Conservation (phyloP, 2,113 vertebrate species). For the Amblyopsis rosae region DNA sequence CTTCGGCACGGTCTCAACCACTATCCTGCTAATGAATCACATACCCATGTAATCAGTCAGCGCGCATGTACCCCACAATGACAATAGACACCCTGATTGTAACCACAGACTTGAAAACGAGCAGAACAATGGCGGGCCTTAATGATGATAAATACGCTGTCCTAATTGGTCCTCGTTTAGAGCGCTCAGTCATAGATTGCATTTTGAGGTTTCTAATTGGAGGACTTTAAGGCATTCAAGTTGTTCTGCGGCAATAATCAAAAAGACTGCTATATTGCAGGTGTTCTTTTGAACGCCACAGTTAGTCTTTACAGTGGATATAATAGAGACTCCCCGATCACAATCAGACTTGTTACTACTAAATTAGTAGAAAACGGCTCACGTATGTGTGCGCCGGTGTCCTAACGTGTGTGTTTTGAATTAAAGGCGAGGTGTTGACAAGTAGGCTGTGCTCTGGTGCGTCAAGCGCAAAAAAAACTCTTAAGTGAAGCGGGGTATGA, state of each 20-base stretch:
- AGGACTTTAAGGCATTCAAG: slow-evolving; percentile 58
- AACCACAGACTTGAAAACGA: slow-evolving; percentile 70
- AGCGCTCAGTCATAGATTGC: slow-evolving; percentile 63
- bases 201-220: slow-evolving; percentile 67
- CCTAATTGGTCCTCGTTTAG: slow-evolving; percentile 69
- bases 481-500: slow-evolving; percentile 75
- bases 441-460: slow-evolving; percentile 65
- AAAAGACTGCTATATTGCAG: slow-evolving; percentile 39
- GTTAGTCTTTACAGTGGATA: slow-evolving; percentile 35
- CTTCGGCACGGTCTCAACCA: slow-evolving; percentile 57
- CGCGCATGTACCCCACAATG: slow-evolving; percentile 60
- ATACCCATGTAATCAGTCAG: slow-evolving; percentile 67
- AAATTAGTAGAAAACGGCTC: slow-evolving; percentile 16
- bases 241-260: slow-evolving; percentile 15
- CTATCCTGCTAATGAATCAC: slow-evolving; percentile 70
- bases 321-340: slow-evolving; percentile 32
- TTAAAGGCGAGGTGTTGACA: slow-evolving; percentile 69
- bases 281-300: slow-evolving; percentile 43
- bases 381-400: slow-evolving; percentile 7
- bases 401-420: slow-evolving; percentile 43
- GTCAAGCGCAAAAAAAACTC: slow-evolving; percentile 72
- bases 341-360: slow-evolving; percentile 30
- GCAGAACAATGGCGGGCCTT: slow-evolving; percentile 72
- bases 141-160: slow-evolving; percentile 77
- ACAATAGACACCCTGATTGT: slow-evolving; percentile 77